Conservation (phyloP, 2,888 invertebrate genomes). For the Dasypolia templi region DNA sequence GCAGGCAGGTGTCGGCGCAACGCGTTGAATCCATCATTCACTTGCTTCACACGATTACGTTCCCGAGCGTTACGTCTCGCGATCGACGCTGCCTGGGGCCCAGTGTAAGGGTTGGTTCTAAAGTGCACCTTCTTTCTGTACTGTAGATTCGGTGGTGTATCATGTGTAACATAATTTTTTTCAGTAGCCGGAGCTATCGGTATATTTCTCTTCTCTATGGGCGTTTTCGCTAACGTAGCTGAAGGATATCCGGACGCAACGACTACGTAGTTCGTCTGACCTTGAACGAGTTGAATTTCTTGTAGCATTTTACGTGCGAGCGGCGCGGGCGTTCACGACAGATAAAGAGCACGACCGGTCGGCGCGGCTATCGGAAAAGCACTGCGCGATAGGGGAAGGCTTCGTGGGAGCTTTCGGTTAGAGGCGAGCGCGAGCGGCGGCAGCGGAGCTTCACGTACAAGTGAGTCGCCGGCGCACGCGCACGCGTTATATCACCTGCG, state of each 20-base stretch:
- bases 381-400: slow-evolving; percentile 79
- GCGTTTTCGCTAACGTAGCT: slow-evolving; percentile 86
- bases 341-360: slow-evolving; percentile 79
- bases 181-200: slow-evolving; percentile 91
- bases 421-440: slow-evolving; percentile 80
- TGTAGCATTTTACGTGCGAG: slow-evolving; percentile 88
- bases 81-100: slow-evolving; percentile 95
- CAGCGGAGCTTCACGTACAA: slow-evolving; percentile 87
- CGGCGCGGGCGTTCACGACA: slow-evolving; percentile 75
- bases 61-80: slow-evolving; percentile 98
- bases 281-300: slow-evolving; percentile 89
- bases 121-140: slow-evolving; percentile 95
- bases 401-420: slow-evolving; percentile 77
- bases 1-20: slow-evolving; percentile 96
- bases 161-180: slow-evolving; percentile 89
- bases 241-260: slow-evolving; percentile 89
- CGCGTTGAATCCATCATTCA: slow-evolving; percentile 97
- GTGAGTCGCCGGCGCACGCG: slow-evolving; percentile 89
- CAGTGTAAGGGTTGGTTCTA: slow-evolving; percentile 91
- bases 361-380: slow-evolving; percentile 82
- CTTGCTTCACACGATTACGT: slow-evolving; percentile 98
- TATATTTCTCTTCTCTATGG: slow-evolving; percentile 88
- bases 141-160: slow-evolving; percentile 89
- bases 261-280: slow-evolving; percentile 91
- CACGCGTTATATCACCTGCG: slow-evolving; percentile 90